Percentiles rank a stretch among this genome's conserved stretches.
These are phyloP conservation scores for Mechanitis mazaeus DNA, from an alignment of 2,888 invertebrate species.

Conservation along the genomic window DNA sequence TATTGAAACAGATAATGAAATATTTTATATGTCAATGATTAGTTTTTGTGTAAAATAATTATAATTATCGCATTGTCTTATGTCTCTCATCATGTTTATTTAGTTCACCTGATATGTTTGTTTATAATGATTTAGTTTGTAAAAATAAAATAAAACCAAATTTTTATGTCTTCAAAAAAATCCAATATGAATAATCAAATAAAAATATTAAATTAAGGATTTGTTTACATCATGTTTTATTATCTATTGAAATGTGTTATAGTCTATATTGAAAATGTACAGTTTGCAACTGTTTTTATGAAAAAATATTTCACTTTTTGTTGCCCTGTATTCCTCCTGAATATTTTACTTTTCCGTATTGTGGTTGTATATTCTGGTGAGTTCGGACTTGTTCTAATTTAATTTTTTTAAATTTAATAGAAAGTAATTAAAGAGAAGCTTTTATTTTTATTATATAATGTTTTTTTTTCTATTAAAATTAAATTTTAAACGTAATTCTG, in stretches of 20 bases:
- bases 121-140: too few species aligned
- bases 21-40: background rate
- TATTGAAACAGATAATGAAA: slow-evolving; percentile 2
- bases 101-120: too few species aligned
- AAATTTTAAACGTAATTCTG: background rate
- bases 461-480: background rate
- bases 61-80: too few species aligned
- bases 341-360: slow-evolving; percentile 1
- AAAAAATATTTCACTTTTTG: background rate
- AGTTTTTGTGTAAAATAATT: too few species aligned
- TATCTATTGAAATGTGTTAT: background rate
- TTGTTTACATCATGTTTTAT: too few species aligned
- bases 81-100: too few species aligned
- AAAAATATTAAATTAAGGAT: too few species aligned
- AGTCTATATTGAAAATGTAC: background rate
- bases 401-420: background rate
- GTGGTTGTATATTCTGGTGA: slow-evolving; percentile 3
- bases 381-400: background rate
- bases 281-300: background rate
- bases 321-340: slow-evolving; percentile 1
- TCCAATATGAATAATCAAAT: too few species aligned
- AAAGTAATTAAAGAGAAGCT: background rate
- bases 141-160: too few species aligned
- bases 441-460: background rate
- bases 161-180: too few species aligned